Base-by-base conservation (phyloP, 2,797 vertebrate species). In the Tachyglossus aculeatus region DNA sequence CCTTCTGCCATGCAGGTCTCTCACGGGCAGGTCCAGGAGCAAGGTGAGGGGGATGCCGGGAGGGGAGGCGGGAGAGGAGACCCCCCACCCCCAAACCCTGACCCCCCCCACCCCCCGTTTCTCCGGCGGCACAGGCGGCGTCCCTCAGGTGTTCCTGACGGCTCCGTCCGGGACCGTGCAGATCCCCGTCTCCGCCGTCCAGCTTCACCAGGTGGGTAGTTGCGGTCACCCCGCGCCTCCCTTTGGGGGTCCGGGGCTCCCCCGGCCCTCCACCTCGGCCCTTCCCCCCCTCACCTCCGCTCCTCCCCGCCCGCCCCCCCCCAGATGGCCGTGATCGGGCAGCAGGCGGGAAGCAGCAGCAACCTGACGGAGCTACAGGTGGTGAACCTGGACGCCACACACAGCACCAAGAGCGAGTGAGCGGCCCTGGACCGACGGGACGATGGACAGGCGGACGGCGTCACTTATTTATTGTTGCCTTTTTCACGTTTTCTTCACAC, bases 391-490 rank as follows among this genome's bases (percentile, higher is more conserved):
- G 97, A 98, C 27, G 80, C 94, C 9, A 60, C 90, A 62, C 97
- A 97, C 86, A 95, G 89, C 92, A 86, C 92, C 75, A 98, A 98
- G 94, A 94, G 87, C 69, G 96, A 98, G 90, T 98, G 95, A 98
- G 84, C 85, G 78, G 89, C 87, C 78, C 86, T 81, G 77, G 76
- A 76, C 4, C 76, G 82, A 78, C 71, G 80, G 82, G 77, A 74
- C 60, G 68, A 74, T n/a, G 76, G 62, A 80, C 72, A 58, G 52
- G 89, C 85, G 90, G 92, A 93, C 84, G 91, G 89, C 91, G 90
- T 89, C 93, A 92, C 93, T 93, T 96, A 97, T 97, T 98, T 97
- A 98, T 96, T 96, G 95, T 95, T 96, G 96, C 95, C 96, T 98
- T 97, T 90, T 94, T 93, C 92, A 91, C 92, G 81, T 91, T 94